phyloP scores from a whole-genome alignment of 2,113 vertebrate genomes.

The Cyanocitta stelleri region DNA sequence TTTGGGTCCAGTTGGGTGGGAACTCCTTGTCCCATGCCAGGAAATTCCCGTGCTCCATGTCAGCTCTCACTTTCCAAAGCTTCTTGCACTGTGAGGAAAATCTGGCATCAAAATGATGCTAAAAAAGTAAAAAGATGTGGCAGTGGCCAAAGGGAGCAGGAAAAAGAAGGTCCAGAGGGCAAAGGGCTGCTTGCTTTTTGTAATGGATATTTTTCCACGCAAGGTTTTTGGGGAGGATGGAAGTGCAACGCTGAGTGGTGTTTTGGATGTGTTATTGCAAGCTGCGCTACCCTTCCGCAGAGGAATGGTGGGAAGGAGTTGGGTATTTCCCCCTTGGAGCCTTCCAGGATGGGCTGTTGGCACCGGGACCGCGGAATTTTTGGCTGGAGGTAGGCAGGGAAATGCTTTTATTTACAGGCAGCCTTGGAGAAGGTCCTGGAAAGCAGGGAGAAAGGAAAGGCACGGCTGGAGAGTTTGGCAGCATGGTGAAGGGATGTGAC shows the following conservation, averaged over 20 bases:
- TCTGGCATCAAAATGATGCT: neutral
- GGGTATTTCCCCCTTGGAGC: neutral
- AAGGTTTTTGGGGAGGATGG: neutral
- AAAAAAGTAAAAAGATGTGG: neutral
- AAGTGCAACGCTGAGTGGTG: neutral
- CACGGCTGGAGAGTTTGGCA: neutral
- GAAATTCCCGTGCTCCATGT: neutral
- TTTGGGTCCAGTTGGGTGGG: neutral
- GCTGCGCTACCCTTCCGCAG: fast-evolving
- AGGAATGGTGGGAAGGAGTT: neutral
- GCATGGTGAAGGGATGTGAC: fast-evolving
- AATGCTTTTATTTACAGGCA: neutral
- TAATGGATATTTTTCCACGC: neutral
- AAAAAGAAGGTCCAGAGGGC: neutral
- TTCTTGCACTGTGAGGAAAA: neutral
- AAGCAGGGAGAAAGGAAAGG: neutral
- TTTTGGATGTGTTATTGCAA: neutral
- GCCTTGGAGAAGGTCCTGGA: neutral
- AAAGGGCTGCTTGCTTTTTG: neutral
- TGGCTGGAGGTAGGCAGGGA: neutral
- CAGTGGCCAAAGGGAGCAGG: neutral
- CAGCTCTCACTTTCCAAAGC: neutral
- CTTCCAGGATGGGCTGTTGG: neutral
- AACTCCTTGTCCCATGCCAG: neutral
- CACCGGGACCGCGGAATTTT: fast-evolving